phyloP scores from a whole-genome alignment of 2,797 vertebrate species.

The Cryptoprocta ferox region DNA sequence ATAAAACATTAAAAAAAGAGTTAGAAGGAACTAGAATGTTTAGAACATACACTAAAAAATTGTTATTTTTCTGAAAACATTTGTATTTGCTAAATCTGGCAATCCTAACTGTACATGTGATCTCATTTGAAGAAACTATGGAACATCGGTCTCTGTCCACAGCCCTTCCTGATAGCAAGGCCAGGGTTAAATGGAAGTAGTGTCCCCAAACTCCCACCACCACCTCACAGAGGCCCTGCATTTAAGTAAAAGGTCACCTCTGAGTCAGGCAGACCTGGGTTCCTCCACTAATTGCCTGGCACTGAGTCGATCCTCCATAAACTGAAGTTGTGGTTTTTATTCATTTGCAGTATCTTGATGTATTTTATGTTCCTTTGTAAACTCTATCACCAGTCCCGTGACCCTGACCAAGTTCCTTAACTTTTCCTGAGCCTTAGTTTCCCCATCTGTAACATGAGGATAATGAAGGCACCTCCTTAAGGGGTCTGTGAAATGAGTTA shows the following conservation, averaged over 20 bases:
- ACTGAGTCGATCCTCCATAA: rapidly evolving
- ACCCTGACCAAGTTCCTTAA: background rate
- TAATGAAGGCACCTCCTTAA: background rate
- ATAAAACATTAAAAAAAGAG: background rate
- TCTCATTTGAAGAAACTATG: background rate
- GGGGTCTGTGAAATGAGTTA: background rate
- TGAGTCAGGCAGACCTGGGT: too few relatives aligned
- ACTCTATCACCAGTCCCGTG: background rate
- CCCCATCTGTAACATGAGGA: background rate
- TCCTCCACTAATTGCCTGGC: background rate
- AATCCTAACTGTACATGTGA: background rate
- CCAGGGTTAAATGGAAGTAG: background rate
- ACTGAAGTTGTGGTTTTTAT: background rate
- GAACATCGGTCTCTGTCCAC: background rate
- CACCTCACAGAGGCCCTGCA: background rate
- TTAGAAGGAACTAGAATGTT: background rate
- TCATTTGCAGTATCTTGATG: background rate
- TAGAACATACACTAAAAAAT: background rate
- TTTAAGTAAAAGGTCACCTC: background rate
- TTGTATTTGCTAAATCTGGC: background rate
- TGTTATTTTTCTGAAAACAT: background rate
- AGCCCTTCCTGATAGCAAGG: background rate
- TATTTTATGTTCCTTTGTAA: background rate
- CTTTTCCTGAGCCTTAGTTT: background rate
- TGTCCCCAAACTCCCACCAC: background rate